Evolutionary conservation across 2,888 invertebrate species (phyloP), one percentile per base, ranked within the genome.

Genomic region (Actias luna): DNA sequence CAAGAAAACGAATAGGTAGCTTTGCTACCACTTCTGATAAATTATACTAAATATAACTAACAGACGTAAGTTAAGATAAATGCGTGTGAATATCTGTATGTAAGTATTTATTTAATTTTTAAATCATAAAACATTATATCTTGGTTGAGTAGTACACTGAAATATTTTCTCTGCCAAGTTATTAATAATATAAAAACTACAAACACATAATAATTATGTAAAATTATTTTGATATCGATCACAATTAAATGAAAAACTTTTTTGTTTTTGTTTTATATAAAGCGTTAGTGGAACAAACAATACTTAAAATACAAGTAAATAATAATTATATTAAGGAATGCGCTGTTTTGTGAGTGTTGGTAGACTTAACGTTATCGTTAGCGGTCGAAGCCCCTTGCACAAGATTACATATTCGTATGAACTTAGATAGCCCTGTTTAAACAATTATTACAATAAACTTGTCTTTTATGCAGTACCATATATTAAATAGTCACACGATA

Each of bases 341-440:
- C 50, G 42, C 35, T 29, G 36, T 39, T 39, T 29, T 39, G 61
- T 33, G 55, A 27, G 39, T 61, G 29, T 27, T 61, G 72, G 73
- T 75, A 75, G 80, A 80, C 78, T 78, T 78, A 77, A 78, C 79
- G 79, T 86, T 87, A 87, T 87, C 85, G 73, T 74, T 72, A 70
- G 79, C 88, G 87, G 88, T 88, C 88, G 88, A 84, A 89, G 88
- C 86, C 86, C 87, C 87, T 82, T 76, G 79, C 81, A 83, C 76
- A 80, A 84, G 86, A 87, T 86, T 85, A 87, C 78, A 79, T 82
- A 77, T 80, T 79, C 78, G 80, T 76, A 79, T 84, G 85, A 86
- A 84, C 87, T 82, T 77, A 79, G 85, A 88, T 87, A 88, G 84
- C 84, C 83, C 73, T 78, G 75, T 81, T 82, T 85, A 83, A 72